These are phyloP conservation scores for Corbicula japonica DNA, from an alignment of 2,888 invertebrate species.

Conservation along the genomic window DNA sequence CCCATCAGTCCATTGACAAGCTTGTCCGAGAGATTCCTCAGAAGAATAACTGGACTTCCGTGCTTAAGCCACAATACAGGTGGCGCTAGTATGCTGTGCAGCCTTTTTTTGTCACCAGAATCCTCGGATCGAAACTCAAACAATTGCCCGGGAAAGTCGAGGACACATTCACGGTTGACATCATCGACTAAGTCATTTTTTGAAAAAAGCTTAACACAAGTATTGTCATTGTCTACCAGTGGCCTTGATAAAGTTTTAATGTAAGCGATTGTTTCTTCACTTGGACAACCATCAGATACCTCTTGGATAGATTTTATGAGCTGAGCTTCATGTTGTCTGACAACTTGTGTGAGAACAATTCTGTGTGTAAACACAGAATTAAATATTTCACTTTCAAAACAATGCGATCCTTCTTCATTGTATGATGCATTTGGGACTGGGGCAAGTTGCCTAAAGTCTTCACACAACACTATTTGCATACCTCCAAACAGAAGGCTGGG, in stretches of 20 bases:
- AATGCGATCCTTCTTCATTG: neutral
- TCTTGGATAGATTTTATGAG: neutral
- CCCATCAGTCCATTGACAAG: too few species aligned
- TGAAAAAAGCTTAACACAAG: neutral
- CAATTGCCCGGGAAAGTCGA: neutral
- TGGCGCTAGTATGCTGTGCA: neutral
- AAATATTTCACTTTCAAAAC: neutral
- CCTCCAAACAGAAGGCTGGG: slow-evolving; percentile 15
- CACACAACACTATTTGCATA: slow-evolving; percentile 14
- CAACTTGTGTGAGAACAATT: neutral
- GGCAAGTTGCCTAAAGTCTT: slow-evolving; percentile 28
- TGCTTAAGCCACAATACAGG: neutral
- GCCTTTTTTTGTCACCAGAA: neutral
- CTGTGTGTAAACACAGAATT: neutral
- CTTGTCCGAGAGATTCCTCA: too few species aligned
- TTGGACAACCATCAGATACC: neutral
- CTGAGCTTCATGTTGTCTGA: neutral
- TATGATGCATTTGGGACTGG: slow-evolving; percentile 21
- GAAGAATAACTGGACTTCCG: too few species aligned
- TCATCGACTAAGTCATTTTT: neutral
- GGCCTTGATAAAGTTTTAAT: neutral
- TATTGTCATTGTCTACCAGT: neutral
- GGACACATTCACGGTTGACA: neutral
- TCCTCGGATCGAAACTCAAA: neutral
- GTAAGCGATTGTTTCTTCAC: neutral